phyloP scores from a whole-genome alignment of 2,888 invertebrate genomes.

The Asteroscopus sphinx region DNA sequence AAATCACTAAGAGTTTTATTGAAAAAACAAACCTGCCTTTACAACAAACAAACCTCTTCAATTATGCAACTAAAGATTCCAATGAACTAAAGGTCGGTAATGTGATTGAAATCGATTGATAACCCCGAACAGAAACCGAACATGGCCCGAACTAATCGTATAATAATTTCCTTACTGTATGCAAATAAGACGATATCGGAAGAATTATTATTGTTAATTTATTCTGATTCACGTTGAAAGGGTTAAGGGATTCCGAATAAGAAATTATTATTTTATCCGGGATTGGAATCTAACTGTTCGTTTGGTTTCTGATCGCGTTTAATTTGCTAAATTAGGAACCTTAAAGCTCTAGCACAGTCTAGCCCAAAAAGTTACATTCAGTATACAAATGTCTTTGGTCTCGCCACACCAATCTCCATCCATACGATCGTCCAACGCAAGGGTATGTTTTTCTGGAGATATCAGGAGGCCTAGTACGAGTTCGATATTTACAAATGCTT shows the following conservation, averaged over 20 bases:
- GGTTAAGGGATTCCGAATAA: slow-evolving; percentile 27
- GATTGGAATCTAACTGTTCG: slow-evolving; percentile 9
- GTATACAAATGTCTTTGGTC: no score
- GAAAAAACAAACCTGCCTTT: slow-evolving; percentile 3
- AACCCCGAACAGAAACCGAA: slow-evolving; percentile 30
- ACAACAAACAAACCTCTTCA: slow-evolving; percentile 35
- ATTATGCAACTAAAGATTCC: slow-evolving; percentile 35
- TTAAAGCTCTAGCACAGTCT: no score
- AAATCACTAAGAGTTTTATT: neutral
- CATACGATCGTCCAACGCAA: no score
- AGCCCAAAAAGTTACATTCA: no score
- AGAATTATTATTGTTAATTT: slow-evolving; percentile 52
- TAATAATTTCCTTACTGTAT: slow-evolving; percentile 59
- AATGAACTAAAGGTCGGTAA: slow-evolving; percentile 27
- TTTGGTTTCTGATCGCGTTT: neutral
- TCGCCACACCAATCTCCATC: no score
- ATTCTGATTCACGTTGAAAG: slow-evolving; percentile 33
- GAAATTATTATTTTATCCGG: slow-evolving; percentile 22
- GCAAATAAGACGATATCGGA: slow-evolving; percentile 41
- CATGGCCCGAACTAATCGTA: slow-evolving; percentile 44
- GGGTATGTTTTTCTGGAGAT: no score
- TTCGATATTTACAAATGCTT: no score
- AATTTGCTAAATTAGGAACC: no score
- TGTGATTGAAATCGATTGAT: slow-evolving; percentile 42
- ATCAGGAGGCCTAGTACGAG: no score